Evolutionary conservation across 2,113 vertebrate genomes (phyloP).

Genomic region (Thunnus thynnus): DNA sequence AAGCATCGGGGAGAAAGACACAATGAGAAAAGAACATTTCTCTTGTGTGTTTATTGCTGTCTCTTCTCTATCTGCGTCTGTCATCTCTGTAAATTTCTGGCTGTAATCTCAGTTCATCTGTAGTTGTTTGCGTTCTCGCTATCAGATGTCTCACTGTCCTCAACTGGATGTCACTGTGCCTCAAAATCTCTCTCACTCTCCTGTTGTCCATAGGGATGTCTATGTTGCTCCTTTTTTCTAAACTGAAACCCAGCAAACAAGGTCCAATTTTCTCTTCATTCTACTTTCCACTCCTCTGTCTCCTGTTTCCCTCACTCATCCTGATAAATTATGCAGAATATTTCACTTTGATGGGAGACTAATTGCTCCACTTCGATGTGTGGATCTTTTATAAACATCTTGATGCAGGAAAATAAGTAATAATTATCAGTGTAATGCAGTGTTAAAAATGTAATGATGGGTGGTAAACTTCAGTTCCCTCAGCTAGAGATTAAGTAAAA

Average conservation of each 20-base stretch:
- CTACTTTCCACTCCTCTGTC: slow-evolving; percentile 25
- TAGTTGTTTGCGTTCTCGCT: background rate
- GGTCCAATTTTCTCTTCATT: slow-evolving; percentile 20
- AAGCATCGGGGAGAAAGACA: background rate
- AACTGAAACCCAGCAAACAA: slow-evolving; percentile 38
- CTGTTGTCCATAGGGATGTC: slow-evolving; percentile 21
- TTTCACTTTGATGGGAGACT: slow-evolving; percentile 52
- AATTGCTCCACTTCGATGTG: slow-evolving; percentile 64
- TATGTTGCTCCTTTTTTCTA: slow-evolving; percentile 39
- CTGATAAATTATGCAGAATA: slow-evolving; percentile 67
- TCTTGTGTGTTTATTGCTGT: slow-evolving; percentile 13
- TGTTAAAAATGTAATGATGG: slow-evolving; percentile 37
- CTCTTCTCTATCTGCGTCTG: background rate
- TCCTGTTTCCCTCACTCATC: slow-evolving; percentile 35
- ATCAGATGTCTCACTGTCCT: background rate
- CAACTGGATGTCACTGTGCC: slow-evolving; percentile 4
- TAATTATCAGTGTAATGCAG: slow-evolving; percentile 20
- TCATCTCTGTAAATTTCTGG: slow-evolving; percentile 27
- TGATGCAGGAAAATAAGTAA: slow-evolving; percentile 21
- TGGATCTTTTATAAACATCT: slow-evolving; percentile 41
- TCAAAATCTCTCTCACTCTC: slow-evolving; percentile 19
- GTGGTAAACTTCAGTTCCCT: slow-evolving; percentile 8
- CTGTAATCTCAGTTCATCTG: slow-evolving; percentile 15
- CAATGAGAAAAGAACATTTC: background rate
- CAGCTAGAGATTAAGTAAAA: slow-evolving; percentile 41